Percentiles rank a stretch among this genome's conserved stretches.
Conservation (phyloP, 2,888 invertebrate species). For the Drosophila imparisetae region DNA sequence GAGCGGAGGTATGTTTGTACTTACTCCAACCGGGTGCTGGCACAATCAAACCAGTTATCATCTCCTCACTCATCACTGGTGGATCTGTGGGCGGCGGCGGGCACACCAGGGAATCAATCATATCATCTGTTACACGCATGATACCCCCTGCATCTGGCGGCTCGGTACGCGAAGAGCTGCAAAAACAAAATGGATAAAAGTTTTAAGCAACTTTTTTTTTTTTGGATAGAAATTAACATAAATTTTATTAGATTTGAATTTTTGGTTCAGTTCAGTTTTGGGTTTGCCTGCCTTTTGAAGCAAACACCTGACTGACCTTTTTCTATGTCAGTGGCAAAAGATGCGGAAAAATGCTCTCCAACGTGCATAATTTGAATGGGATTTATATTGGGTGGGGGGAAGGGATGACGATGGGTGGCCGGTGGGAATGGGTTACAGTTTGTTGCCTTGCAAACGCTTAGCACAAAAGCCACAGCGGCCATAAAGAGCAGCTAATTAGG, state of each 20-base stretch:
- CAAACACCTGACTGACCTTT: constrained; percentile 65
- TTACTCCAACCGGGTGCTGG: constrained; percentile 98
- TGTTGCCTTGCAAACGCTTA: constrained; percentile 68
- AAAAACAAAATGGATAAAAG: constrained; percentile 15
- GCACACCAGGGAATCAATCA: constrained; percentile 97
- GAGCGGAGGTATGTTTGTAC: constrained; percentile 81
- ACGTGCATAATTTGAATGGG: constrained; percentile 73
- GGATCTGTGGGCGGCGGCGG: constrained; percentile 98
- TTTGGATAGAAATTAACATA: constrained; percentile 43
- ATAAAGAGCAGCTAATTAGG: constrained; percentile 77
- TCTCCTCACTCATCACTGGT: constrained; percentile 96
- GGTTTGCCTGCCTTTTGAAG: constrained; percentile 9
- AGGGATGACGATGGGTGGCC: background rate
- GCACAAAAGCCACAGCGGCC: constrained; percentile 70
- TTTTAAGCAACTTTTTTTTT: constrained; percentile 3
- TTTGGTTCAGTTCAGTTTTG: constrained; percentile 4
- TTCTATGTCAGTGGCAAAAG: constrained; percentile 76
- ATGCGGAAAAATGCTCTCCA: constrained; percentile 69
- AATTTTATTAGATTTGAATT: constrained; percentile 41
- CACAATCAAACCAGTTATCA: constrained; percentile 98
- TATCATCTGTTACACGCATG: constrained; percentile 96
- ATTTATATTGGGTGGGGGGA: constrained; percentile 16
- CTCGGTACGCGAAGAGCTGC: constrained; percentile 92
- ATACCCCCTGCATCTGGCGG: constrained; percentile 91
- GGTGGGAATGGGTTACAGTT: constrained; percentile 44